A percentile compares a stretch with the other conserved stretches of the same genome.
Evolutionary conservation across 1,140 invertebrate species (phyloP).

Genomic region (Drosophila orosa): DNA sequence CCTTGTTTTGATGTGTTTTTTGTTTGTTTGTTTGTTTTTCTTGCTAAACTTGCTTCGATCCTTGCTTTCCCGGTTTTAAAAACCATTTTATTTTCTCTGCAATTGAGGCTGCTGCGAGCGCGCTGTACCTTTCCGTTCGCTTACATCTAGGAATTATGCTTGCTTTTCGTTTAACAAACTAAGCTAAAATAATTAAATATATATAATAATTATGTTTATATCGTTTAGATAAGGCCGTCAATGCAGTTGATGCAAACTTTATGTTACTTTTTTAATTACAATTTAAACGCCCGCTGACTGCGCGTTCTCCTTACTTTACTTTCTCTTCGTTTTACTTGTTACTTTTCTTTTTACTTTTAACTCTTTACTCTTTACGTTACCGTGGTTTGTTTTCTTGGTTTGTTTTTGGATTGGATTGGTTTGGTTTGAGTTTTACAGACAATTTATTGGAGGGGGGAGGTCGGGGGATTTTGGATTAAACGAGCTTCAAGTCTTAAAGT

Average conservation of each 20-base stretch:
- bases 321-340: conserved; percentile 20
- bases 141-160: conserved; percentile 69
- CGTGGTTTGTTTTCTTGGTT: conserved; percentile 28
- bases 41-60: conserved; percentile 32
- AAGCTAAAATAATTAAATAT: conserved; percentile 75
- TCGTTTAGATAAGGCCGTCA: conserved; percentile 81
- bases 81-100: conserved; percentile 53
- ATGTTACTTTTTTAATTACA: conserved; percentile 66
- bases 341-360: conserved; percentile 9
- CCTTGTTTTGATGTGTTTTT: conserved; percentile 25
- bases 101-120: conserved; percentile 17
- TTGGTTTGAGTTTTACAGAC: conserved; percentile 74
- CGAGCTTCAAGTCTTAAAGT: conserved; percentile 52
- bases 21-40: conserved; percentile 8
- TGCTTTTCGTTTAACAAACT: conserved; percentile 78
- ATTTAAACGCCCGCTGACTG: conserved; percentile 59
- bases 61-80: conserved; percentile 62
- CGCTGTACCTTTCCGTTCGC: conserved; percentile 20
- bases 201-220: conserved; percentile 67
- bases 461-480: conserved; percentile 42
- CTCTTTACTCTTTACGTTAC: conserved; percentile 26
- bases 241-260: conserved; percentile 77
- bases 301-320: conserved; percentile 41
- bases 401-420: conserved; percentile 79
- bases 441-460: conserved; percentile 48